Conservation (phyloP, 2,113 vertebrate genomes). For the Salvelinus fontinalis region DNA sequence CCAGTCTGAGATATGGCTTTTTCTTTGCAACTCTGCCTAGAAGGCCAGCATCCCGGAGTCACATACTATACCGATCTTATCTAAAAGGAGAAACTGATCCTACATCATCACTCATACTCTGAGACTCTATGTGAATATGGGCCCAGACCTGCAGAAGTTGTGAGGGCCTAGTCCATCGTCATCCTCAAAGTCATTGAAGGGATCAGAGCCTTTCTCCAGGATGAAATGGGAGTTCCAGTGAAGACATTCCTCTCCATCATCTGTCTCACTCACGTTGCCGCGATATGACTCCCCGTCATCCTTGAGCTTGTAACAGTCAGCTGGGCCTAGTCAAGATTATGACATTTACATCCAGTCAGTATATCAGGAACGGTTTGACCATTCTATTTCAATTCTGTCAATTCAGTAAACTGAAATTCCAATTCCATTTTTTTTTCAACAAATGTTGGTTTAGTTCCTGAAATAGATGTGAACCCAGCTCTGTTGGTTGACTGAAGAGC, state of each 20-base stretch:
- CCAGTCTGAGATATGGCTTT: too few species aligned
- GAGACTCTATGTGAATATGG: too few species aligned
- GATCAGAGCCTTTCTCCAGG: constrained; percentile 48
- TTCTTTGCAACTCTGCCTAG: too few species aligned
- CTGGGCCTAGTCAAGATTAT: constrained; percentile 45
- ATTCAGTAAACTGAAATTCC: too few species aligned
- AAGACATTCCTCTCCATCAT: constrained; percentile 67
- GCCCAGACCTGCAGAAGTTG: constrained; percentile 75
- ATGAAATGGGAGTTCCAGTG: constrained; percentile 76
- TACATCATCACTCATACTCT: too few species aligned
- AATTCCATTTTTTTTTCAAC: too few species aligned
- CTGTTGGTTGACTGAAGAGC: background rate
- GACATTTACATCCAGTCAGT: background rate
- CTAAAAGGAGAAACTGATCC: too few species aligned
- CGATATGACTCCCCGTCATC: constrained; percentile 72
- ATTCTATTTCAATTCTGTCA: too few species aligned
- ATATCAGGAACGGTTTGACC: too few species aligned
- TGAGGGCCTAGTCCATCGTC: constrained; percentile 67
- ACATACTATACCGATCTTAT: too few species aligned
- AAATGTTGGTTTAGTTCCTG: too few species aligned
- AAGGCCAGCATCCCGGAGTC: too few species aligned
- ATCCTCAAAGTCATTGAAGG: constrained; percentile 51
- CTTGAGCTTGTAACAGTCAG: constrained; percentile 64
- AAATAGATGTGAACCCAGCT: background rate
- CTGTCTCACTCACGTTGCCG: constrained; percentile 69